A percentile compares a stretch with the other conserved stretches of the same genome.
Conservation (phyloP, 2,797 vertebrate genomes). For the Malurus splendens region DNA sequence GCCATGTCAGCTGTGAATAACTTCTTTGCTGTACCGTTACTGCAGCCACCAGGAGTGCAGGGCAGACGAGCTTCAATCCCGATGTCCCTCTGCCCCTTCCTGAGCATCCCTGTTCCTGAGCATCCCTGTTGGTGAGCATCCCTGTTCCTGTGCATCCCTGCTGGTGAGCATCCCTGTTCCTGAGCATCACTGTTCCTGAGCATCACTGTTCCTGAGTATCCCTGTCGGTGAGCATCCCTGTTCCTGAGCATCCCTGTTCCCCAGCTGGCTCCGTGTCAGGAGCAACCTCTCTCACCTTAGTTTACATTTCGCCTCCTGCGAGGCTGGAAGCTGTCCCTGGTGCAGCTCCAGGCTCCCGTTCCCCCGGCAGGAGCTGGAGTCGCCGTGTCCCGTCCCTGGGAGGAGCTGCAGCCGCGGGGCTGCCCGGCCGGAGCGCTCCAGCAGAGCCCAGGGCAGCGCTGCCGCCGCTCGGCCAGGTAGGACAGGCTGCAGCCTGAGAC, state of each 20-base stretch:
- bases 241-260: neutral
- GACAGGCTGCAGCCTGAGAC: neutral
- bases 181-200: no score
- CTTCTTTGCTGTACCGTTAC: neutral
- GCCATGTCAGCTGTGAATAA: neutral
- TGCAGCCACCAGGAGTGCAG: accelerated
- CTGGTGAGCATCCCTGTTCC: no score
- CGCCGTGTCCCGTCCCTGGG: accelerated
- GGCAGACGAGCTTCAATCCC: neutral
- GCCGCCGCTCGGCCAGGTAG: neutral
- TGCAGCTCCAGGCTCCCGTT: neutral
- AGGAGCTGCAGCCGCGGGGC: neutral
- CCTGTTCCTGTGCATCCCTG: no score
- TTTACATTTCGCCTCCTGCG: neutral
- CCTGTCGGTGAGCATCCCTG: no score
- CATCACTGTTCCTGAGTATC: no score
- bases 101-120: no score
- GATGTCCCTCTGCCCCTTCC: neutral
- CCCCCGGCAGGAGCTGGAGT: neutral
- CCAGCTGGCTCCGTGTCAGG: accelerated
- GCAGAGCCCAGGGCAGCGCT: neutral
- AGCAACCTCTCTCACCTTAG: neutral
- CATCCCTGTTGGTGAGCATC: no score
- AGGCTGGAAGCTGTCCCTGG: neutral
- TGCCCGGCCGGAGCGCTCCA: neutral